Conservation (phyloP, 53 echinoderm and acorn worm genomes). For the Astropecten irregularis region DNA sequence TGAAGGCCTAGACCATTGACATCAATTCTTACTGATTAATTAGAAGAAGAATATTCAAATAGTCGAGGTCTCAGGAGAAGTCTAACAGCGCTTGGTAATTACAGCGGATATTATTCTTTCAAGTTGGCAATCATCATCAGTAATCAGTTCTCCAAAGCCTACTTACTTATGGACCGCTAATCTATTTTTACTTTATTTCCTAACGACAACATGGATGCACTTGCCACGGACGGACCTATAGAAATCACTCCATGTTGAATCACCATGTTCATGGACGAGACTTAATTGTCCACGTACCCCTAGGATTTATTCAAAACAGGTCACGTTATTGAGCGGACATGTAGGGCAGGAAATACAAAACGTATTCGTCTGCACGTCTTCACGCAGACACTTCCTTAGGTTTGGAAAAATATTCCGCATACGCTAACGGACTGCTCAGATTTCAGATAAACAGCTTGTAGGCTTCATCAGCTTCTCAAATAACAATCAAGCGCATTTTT, state of each 20-base stretch:
- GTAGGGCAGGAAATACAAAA: constrained; percentile 46
- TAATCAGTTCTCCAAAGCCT: constrained; percentile 1
- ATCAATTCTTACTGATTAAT: too few relatives aligned
- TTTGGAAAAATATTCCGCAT: constrained; percentile 24
- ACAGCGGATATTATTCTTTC: neutral
- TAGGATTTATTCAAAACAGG: constrained; percentile 50
- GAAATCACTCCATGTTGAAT: constrained; percentile 29
- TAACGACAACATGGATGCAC: constrained; percentile 10
- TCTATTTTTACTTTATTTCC: constrained; percentile 37
- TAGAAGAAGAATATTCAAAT: too few relatives aligned
- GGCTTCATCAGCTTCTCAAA: constrained; percentile 19
- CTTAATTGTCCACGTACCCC: constrained; percentile 48
- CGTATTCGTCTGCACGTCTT: constrained; percentile 54
- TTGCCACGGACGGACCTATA: neutral
- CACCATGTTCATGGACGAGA: constrained; percentile 28
- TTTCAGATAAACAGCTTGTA: constrained; percentile 37
- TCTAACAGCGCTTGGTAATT: too few relatives aligned
- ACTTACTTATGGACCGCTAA: constrained; percentile 9
- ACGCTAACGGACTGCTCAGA: constrained; percentile 26
- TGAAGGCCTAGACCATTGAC: too few relatives aligned
- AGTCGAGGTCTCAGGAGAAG: too few relatives aligned
- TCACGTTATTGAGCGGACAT: constrained; percentile 46
- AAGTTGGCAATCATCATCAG: neutral
- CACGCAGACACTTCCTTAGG: constrained; percentile 9
- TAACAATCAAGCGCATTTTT: neutral